Conservation (phyloP, 2,888 invertebrate species). For the Crepidodera aurea region DNA sequence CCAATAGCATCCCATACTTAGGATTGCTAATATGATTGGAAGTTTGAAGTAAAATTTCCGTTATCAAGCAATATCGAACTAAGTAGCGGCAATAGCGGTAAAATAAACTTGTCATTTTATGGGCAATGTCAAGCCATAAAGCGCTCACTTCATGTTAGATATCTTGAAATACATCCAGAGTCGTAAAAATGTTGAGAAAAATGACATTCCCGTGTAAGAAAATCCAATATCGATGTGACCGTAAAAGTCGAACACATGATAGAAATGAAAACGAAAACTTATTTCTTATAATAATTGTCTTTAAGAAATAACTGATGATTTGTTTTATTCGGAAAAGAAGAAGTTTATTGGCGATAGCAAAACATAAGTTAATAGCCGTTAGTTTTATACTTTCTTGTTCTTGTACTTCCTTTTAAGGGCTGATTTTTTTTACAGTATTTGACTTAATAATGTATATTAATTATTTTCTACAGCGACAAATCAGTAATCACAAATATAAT, state of each 20-base stretch:
- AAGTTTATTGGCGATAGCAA: not conserved
- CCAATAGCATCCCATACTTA: no score
- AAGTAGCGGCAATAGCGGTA: slow-evolving; percentile 16
- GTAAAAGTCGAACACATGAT: slow-evolving; percentile 27
- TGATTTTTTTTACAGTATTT: no score
- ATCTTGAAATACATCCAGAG: slow-evolving; percentile 23
- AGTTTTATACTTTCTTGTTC: no score
- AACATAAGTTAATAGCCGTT: no score
- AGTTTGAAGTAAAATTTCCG: not conserved
- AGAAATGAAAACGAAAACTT: slow-evolving; percentile 19
- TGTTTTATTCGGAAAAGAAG: not conserved
- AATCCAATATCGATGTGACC: slow-evolving; percentile 21
- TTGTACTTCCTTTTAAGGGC: no score
- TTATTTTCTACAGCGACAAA: no score
- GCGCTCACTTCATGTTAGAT: slow-evolving; percentile 24
- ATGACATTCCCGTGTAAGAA: slow-evolving; percentile 27
- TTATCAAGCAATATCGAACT: slow-evolving; percentile 12
- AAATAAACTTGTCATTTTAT: slow-evolving; percentile 22
- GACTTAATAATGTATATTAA: no score
- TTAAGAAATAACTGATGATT: not conserved
- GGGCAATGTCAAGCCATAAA: slow-evolving; percentile 20
- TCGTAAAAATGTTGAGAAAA: slow-evolving; percentile 28
- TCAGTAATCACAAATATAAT: no score
- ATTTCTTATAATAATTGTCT: slow-evolving; percentile 4
- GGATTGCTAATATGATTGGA: not conserved